Conservation (phyloP, 2,113 vertebrate genomes). For the Telmatochromis sp. region DNA sequence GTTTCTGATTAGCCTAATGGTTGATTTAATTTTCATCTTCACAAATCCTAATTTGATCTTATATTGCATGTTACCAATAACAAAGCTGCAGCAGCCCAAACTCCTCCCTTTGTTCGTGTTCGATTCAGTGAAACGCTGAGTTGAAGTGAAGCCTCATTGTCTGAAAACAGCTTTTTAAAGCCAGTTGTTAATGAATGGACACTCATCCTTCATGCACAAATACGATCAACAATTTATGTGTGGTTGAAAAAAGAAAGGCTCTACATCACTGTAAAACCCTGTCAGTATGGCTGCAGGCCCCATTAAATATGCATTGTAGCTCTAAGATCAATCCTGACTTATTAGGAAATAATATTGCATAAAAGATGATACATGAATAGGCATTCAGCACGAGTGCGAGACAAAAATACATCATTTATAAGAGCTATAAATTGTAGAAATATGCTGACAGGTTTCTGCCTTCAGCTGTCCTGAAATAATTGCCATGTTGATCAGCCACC, state of each 20-base stretch:
- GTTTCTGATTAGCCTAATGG: not conserved
- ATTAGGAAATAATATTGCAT: constrained; percentile 7
- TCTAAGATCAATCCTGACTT: constrained; percentile 3
- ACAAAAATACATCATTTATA: not conserved
- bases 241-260: not conserved
- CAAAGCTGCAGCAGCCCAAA: not conserved
- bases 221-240: not conserved
- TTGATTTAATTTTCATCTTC: not conserved
- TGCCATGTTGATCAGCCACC: not conserved
- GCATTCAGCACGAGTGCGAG: not conserved
- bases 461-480: not conserved
- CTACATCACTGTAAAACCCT: not conserved
- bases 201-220: not conserved
- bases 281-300: not conserved
- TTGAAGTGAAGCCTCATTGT: not conserved
- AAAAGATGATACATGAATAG: constrained; percentile 7
- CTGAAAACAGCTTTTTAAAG: not conserved
- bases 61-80: not conserved
- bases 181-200: not conserved
- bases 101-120: not conserved
- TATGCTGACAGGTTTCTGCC: not conserved
- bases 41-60: not conserved
- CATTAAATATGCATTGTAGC: constrained; percentile 1
- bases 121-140: not conserved
- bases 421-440: not conserved